Base-by-base conservation (phyloP, 2,888 invertebrate species). In the Drosophila birchii region DNA sequence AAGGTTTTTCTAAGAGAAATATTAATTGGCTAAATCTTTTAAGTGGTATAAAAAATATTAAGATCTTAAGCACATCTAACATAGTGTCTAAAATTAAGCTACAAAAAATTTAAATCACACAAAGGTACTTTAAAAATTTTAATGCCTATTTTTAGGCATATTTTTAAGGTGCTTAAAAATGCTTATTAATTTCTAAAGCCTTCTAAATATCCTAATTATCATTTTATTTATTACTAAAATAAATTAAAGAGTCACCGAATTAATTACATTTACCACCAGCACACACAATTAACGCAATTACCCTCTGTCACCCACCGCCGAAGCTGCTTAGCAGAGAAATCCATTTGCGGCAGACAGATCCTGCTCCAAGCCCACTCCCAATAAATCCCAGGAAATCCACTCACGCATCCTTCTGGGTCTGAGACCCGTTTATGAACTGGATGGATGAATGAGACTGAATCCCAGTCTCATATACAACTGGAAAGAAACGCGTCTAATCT, bases 391-490 rank as follows among this genome's bases (percentile, higher is more conserved):
- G 29, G 41, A 60, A 68, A 69, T 59, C 54, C 71, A 70, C 59
- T 76, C 67, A 49, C 51, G 62, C 76, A 51, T 66, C 44, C 23
- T 51, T 26, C 20, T 23, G 23, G 32, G 18, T 38, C 45, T 57
- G 71, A 86, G 78, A 53, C 75, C 54, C 64, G 71, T 73, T 84
- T 70, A 81, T 86, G 67, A 84, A 86, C 62, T 66, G 63, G 23
- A 47, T 53, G 51, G 26, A 16, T 36, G 14, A 20, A 53, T 8
- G n/a, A 34, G 20, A 47, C 39, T 23, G 49, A 16, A 45, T 16
- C 58, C 18, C 41, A 41, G 18, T 18, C 11, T 54, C 68, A 70
- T n/a, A 5, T 55, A 39, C 26, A n/a, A 43, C 47, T 18, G 26
- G 18, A 38, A 51, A 45, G 39, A n/a, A 41, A 49, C 45, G 51